Percentiles rank a stretch among this genome's conserved stretches.
These are phyloP conservation scores for Brachypalpus laphriformis DNA, from an alignment of 2,888 invertebrate genomes.

Conservation along the genomic window DNA sequence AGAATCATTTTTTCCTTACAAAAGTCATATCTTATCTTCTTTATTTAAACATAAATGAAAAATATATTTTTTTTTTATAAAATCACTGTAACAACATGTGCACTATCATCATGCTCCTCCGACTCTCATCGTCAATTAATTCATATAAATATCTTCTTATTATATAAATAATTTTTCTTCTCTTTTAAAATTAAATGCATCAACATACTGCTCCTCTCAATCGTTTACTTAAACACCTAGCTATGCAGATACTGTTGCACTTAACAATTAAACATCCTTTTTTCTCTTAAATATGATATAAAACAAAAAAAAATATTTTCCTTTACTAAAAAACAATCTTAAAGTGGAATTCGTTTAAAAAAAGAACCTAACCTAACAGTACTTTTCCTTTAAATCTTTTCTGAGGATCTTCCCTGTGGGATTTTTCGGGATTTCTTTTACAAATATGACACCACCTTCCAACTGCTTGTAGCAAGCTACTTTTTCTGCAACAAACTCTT, in stretches of 20 bases:
- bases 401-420: conserved; percentile 91
- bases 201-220: neutral
- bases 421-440: conserved; percentile 89
- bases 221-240: conserved; percentile 11
- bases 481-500: conserved; percentile 86
- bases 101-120: neutral
- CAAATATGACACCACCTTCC: conserved; percentile 86
- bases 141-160: conserved; percentile 36
- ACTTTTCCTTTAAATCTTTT: conserved; percentile 84
- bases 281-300: neutral
- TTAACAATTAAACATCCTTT: conserved; percentile 7
- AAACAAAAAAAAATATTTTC: neutral
- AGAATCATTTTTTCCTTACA: neutral
- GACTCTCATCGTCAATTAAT: neutral
- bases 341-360: conserved; percentile 2
- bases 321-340: neutral
- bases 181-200: conserved; percentile 26
- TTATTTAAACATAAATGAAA: neutral
- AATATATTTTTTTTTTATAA: neutral
- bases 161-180: neutral
- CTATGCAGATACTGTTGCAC: conserved; percentile 27
- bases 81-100: neutral
- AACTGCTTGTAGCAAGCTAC: conserved; percentile 91
- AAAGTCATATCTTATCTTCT: neutral
- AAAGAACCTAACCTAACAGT: conserved; percentile 75